Percentiles rank a stretch among this genome's conserved stretches.
Conservation (phyloP, 1,140 invertebrate species). For the Dendrolimus punctatus region DNA sequence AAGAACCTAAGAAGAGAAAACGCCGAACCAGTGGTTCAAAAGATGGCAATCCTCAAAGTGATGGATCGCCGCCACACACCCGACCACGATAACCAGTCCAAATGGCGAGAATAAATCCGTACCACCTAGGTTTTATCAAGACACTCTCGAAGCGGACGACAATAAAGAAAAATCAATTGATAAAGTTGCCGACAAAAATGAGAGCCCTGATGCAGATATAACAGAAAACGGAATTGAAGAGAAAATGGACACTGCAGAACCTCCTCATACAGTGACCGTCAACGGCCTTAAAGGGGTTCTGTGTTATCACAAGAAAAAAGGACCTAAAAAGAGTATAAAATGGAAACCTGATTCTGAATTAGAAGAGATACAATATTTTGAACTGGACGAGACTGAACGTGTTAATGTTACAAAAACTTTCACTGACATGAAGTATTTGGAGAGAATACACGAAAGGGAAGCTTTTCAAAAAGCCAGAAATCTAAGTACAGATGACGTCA, state of each 20-base stretch:
- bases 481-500: slow-evolving; percentile 82
- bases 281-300: slow-evolving; percentile 77
- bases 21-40: slow-evolving; percentile 78
- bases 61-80: slow-evolving; percentile 64
- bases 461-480: slow-evolving; percentile 83
- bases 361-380: slow-evolving; percentile 89
- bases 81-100: slow-evolving; percentile 46
- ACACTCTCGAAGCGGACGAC: slow-evolving; percentile 85
- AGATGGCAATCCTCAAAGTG: slow-evolving; percentile 70
- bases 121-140: slow-evolving; percentile 91
- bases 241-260: slow-evolving; percentile 42
- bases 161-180: slow-evolving; percentile 41
- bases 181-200: slow-evolving; percentile 27
- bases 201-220: slow-evolving; percentile 9
- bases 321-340: slow-evolving; percentile 86
- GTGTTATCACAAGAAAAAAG: slow-evolving; percentile 78
- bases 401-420: slow-evolving; percentile 95
- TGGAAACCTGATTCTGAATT: slow-evolving; percentile 89
- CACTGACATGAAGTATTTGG: slow-evolving; percentile 93
- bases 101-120: slow-evolving; percentile 66
- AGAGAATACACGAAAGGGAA: slow-evolving; percentile 88
- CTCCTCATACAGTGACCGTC: slow-evolving; percentile 42
- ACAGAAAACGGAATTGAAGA: slow-evolving; percentile 72
- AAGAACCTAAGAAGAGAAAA: slow-evolving; percentile 84
- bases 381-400: slow-evolving; percentile 94